Conservation (phyloP, 2,888 invertebrate genomes). For the Agonum fuliginosum region DNA sequence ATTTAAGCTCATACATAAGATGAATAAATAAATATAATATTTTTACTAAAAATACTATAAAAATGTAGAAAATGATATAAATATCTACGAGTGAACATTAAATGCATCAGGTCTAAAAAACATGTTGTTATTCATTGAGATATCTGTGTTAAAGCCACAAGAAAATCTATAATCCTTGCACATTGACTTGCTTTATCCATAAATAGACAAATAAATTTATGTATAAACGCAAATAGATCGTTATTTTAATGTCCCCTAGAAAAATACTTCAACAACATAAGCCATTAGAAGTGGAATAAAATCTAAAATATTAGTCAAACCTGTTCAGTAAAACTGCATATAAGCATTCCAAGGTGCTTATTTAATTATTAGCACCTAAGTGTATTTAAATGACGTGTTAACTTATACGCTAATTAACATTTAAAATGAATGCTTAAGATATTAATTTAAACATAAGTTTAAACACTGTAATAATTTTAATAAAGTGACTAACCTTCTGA, state of each 20-base stretch:
- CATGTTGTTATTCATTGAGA: background rate
- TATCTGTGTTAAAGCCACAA: background rate
- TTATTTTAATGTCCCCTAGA: slow-evolving; percentile 14
- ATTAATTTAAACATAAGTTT: slow-evolving; percentile 40
- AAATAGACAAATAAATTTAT: slow-evolving; percentile 11
- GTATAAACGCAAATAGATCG: slow-evolving; percentile 10
- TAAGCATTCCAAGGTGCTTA: slow-evolving; percentile 29
- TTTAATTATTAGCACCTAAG: slow-evolving; percentile 41
- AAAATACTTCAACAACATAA: background rate
- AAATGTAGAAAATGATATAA: no score
- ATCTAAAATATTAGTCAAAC: slow-evolving; percentile 3
- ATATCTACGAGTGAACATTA: no score
- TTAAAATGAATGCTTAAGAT: slow-evolving; percentile 39
- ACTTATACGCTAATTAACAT: slow-evolving; percentile 46
- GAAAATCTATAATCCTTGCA: slow-evolving; percentile 14
- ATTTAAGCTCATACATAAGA: no score
- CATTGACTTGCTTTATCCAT: background rate
- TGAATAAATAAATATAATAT: no score
- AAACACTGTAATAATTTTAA: slow-evolving; percentile 42
- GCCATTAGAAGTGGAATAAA: background rate
- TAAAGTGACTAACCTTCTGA: slow-evolving; percentile 87
- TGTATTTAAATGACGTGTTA: slow-evolving; percentile 39
- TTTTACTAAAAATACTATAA: no score
- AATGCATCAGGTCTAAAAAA: no score
- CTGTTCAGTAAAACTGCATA: slow-evolving; percentile 17